phyloP scores from a whole-genome alignment of 2,888 invertebrate species.

The Caenorhabditis auriculariae region DNA sequence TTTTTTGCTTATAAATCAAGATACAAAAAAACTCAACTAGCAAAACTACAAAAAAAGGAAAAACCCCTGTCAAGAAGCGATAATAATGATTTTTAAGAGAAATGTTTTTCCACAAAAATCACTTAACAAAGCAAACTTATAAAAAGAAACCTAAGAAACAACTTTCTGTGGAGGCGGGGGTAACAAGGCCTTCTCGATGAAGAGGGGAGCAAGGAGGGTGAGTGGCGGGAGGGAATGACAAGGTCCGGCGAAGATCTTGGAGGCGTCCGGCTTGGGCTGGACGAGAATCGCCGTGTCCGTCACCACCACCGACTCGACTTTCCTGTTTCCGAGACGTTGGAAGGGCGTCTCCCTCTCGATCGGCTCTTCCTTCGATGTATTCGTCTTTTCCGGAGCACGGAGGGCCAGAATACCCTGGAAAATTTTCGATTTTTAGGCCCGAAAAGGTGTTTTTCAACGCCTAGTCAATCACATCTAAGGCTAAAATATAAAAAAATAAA shows the following conservation, averaged over 20 bases:
- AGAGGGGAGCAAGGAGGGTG: slow-evolving; percentile 44
- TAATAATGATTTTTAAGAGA: slow-evolving; percentile 2
- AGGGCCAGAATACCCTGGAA: neutral
- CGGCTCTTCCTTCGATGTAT: too few species aligned
- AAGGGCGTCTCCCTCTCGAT: slow-evolving; percentile 25
- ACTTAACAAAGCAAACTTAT: slow-evolving; percentile 5
- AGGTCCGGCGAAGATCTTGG: slow-evolving; percentile 44
- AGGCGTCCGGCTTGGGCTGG: slow-evolving; percentile 20
- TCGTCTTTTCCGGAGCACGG: neutral
- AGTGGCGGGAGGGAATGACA: slow-evolving; percentile 50
- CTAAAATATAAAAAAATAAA: too few species aligned
- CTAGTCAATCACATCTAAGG: too few species aligned
- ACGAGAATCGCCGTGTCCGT: slow-evolving; percentile 4
- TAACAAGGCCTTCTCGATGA: slow-evolving; percentile 39
- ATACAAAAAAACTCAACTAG: too few species aligned
- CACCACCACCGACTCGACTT: neutral
- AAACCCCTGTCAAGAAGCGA: neutral
- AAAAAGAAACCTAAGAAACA: slow-evolving; percentile 4
- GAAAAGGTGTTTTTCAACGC: too few species aligned
- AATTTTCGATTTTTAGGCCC: neutral
- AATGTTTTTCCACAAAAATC: slow-evolving; percentile 2
- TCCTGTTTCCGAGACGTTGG: slow-evolving; percentile 17
- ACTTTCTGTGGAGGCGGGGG: slow-evolving; percentile 16
- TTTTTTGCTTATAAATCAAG: too few species aligned
- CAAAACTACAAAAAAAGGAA: neutral